Base-by-base conservation (phyloP, 2,888 invertebrate species). In the Lasioglossum oenotherae region DNA sequence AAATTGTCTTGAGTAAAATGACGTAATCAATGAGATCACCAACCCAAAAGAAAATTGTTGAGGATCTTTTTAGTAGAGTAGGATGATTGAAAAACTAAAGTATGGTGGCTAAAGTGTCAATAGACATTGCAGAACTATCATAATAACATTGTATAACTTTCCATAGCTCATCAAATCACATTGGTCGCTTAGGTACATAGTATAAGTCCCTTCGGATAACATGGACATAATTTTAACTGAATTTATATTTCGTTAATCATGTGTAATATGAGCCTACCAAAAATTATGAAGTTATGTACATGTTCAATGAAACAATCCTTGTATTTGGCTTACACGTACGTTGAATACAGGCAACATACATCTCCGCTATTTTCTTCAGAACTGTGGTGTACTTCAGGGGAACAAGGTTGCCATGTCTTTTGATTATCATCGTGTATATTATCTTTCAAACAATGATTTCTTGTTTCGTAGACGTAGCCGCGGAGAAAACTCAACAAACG, bases 401-500 rank as follows among this genome's bases (percentile, higher is more conserved):
- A 53, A 35, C 49, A 53, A 35, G 8, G 31, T 10, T 46, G 31
- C 19, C 12, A 53, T 10, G 31, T 46, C 19, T 49, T 49, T 12
- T 10, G 19, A 19, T 49, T 35, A 23, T 2, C 19, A 19, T 23
- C 38, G 0, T 71, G 72, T 49, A 35, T 46, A 14, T 41, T 23
- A 16, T 82, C 57, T n/a, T 76, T 46, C 80, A 41, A 44, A 85
- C 60, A 46, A 41, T 12, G 16, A 71, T 71, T 69, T 57, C 14
- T 12, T 41, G 12, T n/a, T 49, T 88, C 81, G 60, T 96, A 98
- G 98, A 98, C 97, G 97, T 98, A 92, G 98, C 98, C 88, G 97
- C 97, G 75, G 98, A 98, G 95, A 98, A 98, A 95, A 97, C 97
- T 88, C 96, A 96, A 92, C 97, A 98, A 95, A 98, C 98, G 86